A percentile compares a stretch with the other conserved stretches of the same genome.
These are phyloP conservation scores for Protobothrops mucrosquamatus DNA, from an alignment of 2,113 vertebrate species.

Conservation along the genomic window DNA sequence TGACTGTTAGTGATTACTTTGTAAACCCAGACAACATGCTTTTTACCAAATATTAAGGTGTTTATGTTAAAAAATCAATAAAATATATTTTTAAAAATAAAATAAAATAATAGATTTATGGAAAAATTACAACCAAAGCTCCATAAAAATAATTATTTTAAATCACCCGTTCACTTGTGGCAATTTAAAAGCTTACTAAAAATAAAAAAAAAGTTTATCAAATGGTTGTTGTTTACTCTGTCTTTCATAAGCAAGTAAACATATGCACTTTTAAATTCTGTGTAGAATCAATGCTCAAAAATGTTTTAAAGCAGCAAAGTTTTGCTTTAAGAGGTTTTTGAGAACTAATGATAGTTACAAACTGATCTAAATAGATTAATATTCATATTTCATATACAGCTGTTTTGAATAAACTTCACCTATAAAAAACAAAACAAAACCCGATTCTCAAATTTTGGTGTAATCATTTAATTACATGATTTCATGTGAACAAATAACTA, in stretches of 20 bases:
- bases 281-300: background rate
- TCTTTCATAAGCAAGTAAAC: background rate
- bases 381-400: background rate
- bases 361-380: background rate
- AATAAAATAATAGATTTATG: background rate
- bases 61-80: too few relatives aligned
- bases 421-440: background rate
- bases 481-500: background rate
- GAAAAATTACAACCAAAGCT: background rate
- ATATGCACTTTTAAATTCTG: background rate
- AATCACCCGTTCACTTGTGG: background rate
- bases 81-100: too few relatives aligned
- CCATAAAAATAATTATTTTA: background rate
- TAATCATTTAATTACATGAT: background rate
- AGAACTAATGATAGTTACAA: background rate
- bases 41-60: too few relatives aligned
- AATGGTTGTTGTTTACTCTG: background rate
- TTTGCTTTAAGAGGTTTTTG: background rate
- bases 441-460: background rate
- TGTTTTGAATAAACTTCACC: background rate
- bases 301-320: background rate
- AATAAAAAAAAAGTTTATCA: background rate
- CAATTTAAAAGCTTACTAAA: background rate
- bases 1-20: too few relatives aligned
- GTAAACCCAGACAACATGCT: too few relatives aligned